phyloP scores from a whole-genome alignment of 2,888 invertebrate genomes.

The Sarcophaga variegata region DNA sequence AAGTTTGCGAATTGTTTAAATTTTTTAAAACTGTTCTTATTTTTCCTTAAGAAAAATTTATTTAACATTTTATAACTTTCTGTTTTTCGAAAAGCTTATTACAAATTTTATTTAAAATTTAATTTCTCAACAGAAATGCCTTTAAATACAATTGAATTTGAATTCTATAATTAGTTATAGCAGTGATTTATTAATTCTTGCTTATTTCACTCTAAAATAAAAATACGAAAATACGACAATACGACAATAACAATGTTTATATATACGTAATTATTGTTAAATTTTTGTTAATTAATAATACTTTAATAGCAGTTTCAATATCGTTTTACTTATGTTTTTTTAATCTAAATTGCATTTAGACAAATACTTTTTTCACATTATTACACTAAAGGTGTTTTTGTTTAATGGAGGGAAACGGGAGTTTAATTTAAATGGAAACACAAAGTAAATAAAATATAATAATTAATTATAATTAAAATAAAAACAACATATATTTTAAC shows the following conservation, averaged over 20 bases:
- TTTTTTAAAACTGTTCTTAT: too few species aligned
- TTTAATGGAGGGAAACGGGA: slow-evolving; percentile 67
- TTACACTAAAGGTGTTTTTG: slow-evolving; percentile 50
- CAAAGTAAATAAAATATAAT: too few species aligned
- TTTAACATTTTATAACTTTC: too few species aligned
- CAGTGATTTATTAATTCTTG: slow-evolving; percentile 17
- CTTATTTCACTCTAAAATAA: slow-evolving; percentile 8
- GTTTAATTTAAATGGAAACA: not conserved
- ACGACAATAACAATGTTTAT: not conserved
- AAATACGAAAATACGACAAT: not conserved
- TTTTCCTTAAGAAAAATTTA: too few species aligned
- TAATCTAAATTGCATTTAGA: slow-evolving; percentile 50
- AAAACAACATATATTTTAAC: not conserved
- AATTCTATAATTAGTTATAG: not conserved
- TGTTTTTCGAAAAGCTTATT: too few species aligned
- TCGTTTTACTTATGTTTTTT: not conserved
- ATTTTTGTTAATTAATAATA: slow-evolving; percentile 42
- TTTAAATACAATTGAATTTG: too few species aligned
- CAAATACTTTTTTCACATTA: slow-evolving; percentile 53
- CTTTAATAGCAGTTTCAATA: slow-evolving; percentile 62
- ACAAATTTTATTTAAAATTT: too few species aligned
- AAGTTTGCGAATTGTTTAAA: too few species aligned
- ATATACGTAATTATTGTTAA: slow-evolving; percentile 10
- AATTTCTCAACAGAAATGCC: too few species aligned
- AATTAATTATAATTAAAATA: not conserved